Evolutionary conservation across 2,888 invertebrate species (phyloP), one percentile per base, ranked within the genome.

Genomic region (Lordiphosa fenestrarum): DNA sequence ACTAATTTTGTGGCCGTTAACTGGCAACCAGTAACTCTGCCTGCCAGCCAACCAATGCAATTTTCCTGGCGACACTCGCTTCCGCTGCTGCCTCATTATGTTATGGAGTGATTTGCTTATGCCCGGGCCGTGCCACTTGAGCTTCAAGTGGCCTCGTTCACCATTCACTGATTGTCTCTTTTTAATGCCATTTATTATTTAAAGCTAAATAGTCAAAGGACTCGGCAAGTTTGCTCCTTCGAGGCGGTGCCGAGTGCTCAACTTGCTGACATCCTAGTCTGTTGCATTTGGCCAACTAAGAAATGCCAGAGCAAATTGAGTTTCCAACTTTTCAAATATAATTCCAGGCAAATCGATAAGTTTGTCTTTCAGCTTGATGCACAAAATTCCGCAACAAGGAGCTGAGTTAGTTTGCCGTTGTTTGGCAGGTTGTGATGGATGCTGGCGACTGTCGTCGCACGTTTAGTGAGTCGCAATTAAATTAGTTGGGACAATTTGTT

Each of bases 311-410:
- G 35, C 46, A 81, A 85, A 81, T 82, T 74, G 80, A 84, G 85
- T 85, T 84, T 74, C 48, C 60, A 74, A 82, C 51, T 83, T 83
- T 71, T 69, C 63, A 83, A 85, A 84, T 75, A 80, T 72, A 70
- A 84, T 85, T 81, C 70, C 49, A 49, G 56, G 57, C 74, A 71
- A 85, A 81, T 85, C 81, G 80, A 81, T 86, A 82, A 82, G 74
- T 86, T 85, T 82, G 48, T 52, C 64, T 63, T 64, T 44, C 44
- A n/a, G 41, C 54, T 41, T 39, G 60, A 23, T 39, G 39, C 40
- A 56, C 41, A 40, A 67, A 68, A 76, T 76, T 64, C 56, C 65
- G 52, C 53, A 50, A 71, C 83, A 53, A 54, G 49, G 49, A 68
- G 85, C 85, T 60, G 61, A 85, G 71, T 80, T 80, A 84, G 44